phyloP scores from a whole-genome alignment of 2,888 invertebrate species.

The Thysanoteuthis rhombus region DNA sequence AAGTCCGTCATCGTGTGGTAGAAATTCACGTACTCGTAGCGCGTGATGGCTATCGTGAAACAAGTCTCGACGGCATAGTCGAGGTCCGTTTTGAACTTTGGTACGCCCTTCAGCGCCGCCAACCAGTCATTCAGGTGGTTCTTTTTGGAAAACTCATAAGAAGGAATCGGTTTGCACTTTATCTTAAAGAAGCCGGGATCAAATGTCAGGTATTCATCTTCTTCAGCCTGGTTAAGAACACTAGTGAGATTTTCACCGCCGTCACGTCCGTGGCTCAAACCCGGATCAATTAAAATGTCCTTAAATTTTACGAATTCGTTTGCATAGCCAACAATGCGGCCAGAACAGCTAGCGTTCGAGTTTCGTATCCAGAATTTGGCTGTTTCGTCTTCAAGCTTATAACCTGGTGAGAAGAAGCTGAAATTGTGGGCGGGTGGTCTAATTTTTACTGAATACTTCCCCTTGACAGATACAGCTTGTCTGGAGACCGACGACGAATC shows the following conservation, averaged over 20 bases:
- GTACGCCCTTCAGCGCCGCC: not conserved
- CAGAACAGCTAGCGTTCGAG: not conserved
- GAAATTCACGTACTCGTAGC: slow-evolving; percentile 62
- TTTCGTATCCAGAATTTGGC: not conserved
- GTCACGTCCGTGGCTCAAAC: slow-evolving; percentile 35
- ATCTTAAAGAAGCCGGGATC: slow-evolving; percentile 49
- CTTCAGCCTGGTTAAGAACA: slow-evolving; percentile 51
- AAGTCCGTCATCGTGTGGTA: slow-evolving; percentile 63
- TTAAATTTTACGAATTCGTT: not conserved
- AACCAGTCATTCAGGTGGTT: slow-evolving; percentile 46
- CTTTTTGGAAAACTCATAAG: slow-evolving; percentile 37
- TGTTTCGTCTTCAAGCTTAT: not conserved
- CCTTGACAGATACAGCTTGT: not conserved
- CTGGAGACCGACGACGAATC: not conserved
- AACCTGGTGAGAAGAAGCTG: not conserved
- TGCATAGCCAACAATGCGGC: not conserved
- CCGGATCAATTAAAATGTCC: slow-evolving; percentile 12
- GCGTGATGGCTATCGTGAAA: slow-evolving; percentile 51
- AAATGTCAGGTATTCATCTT: slow-evolving; percentile 47
- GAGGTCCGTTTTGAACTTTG: not conserved
- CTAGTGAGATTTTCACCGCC: slow-evolving; percentile 48
- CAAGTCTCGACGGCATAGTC: slow-evolving; percentile 15
- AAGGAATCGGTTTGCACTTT: slow-evolving; percentile 38
- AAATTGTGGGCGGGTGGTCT: not conserved
- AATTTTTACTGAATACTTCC: not conserved